A percentile compares a stretch with the other conserved stretches of the same genome.
These are phyloP conservation scores for Heliconius nattereri DNA, from an alignment of 1,140 invertebrate species.

Conservation along the genomic window DNA sequence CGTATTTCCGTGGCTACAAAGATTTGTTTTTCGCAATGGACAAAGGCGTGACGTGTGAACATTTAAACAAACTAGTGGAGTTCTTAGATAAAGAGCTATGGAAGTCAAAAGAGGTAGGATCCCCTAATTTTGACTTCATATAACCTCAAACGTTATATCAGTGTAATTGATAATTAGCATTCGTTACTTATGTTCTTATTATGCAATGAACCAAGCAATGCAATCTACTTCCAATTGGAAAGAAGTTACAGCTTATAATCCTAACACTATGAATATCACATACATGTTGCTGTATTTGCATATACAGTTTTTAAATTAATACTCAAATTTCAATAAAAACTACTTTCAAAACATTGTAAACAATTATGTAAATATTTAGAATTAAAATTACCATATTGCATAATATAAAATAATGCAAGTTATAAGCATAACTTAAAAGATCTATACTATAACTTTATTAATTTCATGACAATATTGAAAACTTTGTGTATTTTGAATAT, in stretches of 20 bases:
- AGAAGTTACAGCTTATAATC: conserved; percentile 12
- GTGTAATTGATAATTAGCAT: conserved; percentile 65
- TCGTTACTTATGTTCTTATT: conserved; percentile 60
- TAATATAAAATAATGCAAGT: neutral
- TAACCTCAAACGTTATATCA: conserved; percentile 73
- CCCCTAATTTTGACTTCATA: conserved; percentile 48
- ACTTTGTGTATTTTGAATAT: no score
- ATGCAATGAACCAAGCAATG: conserved; percentile 55
- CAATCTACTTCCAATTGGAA: conserved; percentile 25
- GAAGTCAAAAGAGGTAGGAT: conserved; percentile 72
- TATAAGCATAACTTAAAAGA: neutral
- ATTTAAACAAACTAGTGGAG: conserved; percentile 72
- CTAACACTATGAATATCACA: conserved; percentile 15
- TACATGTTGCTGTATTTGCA: conserved; percentile 15
- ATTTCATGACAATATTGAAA: no score
- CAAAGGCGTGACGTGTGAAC: conserved; percentile 76
- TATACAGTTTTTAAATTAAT: neutral
- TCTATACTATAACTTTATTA: neutral
- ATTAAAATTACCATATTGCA: neutral
- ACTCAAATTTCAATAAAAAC: neutral
- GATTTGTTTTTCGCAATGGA: conserved; percentile 63
- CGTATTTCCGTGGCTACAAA: conserved; percentile 49
- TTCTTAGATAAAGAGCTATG: conserved; percentile 68
- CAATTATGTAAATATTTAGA: neutral
- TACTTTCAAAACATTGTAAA: neutral